phyloP scores from a whole-genome alignment of 1,140 invertebrate species.

The Neodiprion pinetum region DNA sequence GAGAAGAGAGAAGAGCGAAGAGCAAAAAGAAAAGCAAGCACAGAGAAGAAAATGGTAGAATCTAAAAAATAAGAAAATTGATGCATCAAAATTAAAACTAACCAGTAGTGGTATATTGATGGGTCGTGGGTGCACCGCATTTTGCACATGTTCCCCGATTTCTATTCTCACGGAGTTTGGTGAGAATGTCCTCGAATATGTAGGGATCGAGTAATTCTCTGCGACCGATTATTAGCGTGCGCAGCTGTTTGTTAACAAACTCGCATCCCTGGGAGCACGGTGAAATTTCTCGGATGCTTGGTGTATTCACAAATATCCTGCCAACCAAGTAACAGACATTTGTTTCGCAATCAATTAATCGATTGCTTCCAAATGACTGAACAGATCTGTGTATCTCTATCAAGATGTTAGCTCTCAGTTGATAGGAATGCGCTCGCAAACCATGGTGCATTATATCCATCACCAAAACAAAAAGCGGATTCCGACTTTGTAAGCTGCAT shows the following conservation, averaged over 20 bases:
- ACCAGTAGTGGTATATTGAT: background rate
- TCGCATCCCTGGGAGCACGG: background rate
- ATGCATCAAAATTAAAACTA: background rate
- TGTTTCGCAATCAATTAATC: too few relatives aligned
- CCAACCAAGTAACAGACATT: background rate
- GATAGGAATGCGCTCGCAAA: too few relatives aligned
- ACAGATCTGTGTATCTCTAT: too few relatives aligned
- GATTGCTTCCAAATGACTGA: too few relatives aligned
- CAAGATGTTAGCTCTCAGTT: too few relatives aligned
- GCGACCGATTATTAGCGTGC: background rate
- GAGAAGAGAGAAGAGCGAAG: background rate
- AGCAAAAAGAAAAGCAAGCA: background rate
- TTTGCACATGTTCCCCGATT: too few relatives aligned
- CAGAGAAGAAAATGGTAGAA: background rate
- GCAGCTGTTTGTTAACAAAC: background rate
- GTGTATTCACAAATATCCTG: background rate
- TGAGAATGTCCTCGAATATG: background rate
- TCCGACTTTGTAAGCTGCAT: too few relatives aligned
- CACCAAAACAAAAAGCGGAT: too few relatives aligned
- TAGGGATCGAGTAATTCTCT: background rate
- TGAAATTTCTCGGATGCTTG: background rate
- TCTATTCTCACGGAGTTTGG: background rate
- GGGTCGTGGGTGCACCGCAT: too few relatives aligned
- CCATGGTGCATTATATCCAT: too few relatives aligned
- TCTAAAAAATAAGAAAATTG: background rate